Evolutionary conservation across 2,888 invertebrate species (phyloP), one percentile per base, ranked within the genome.

Genomic region (Myopa testacea): DNA sequence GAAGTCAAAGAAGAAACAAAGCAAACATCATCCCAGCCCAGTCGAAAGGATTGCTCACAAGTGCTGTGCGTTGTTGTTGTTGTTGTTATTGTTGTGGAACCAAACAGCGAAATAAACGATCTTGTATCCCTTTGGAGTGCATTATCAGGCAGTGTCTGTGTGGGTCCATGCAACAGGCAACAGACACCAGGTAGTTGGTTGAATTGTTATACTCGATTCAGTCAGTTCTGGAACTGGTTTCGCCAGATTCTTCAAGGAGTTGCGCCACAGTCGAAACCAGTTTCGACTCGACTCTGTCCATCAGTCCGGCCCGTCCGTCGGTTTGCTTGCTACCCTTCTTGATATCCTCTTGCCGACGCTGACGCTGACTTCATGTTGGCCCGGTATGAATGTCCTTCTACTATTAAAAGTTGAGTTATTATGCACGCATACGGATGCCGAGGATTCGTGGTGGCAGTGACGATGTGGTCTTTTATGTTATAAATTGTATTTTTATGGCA

Each of bases 241-340:
- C 60, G 60, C 60, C 69, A 58, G 75, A 69, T 75, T 75, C 60
- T 58, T 75, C 75, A 75, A 75, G 75, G 75, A 75, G 75, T 40
- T 75, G 19, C n/a, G 40, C 14, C 14, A 26, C 55, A n/a, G n/a
- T n/a, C n/a, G 69, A 68, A 75, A 75, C 75, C 75, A 75, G 75
- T 75, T 75, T 75, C 75, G 62, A n/a, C 52, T 50, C 12, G 38
- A 40, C 38, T 45, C 60, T 60, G 52, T 6, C 62, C n/a, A n/a
- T n/a, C n/a, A n/a, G n/a, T n/a, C n/a, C n/a, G n/a, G n/a, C n/a
- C n/a, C n/a, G n/a, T n/a, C n/a, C n/a, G 52, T 6, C 62, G 60
- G 14, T 69, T 68, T 69, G 58, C 38, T 60, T 58, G 69, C 68
- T 75, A 69, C 75, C 75, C 68, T 75, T 16, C 19, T 5, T 60